A percentile compares a stretch with the other conserved stretches of the same genome.
Evolutionary conservation across 2,797 vertebrate genomes (phyloP).

Genomic region (Sciurus vulgaris): DNA sequence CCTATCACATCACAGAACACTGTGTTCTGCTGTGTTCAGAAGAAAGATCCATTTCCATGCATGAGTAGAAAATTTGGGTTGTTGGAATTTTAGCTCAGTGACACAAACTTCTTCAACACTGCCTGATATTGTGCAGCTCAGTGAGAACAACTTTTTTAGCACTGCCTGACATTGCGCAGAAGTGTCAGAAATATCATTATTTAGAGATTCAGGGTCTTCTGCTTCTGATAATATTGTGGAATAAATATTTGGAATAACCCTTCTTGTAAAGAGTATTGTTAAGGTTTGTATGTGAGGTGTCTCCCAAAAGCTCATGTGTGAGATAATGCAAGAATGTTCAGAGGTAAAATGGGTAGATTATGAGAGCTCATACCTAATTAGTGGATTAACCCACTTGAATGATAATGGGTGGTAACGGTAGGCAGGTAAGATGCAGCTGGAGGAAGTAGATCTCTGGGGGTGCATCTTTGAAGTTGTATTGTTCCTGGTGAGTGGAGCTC

Average conservation of each 20-base stretch:
- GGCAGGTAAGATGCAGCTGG: no score
- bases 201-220: slow-evolving; percentile 50
- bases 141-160: slow-evolving; percentile 3
- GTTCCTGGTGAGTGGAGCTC: no score
- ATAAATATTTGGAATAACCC: background rate
- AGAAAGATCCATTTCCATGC: background rate
- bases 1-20: background rate
- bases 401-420: no score
- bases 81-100: slow-evolving; percentile 55
- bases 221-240: background rate
- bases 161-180: background rate
- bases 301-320: no score
- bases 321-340: no score
- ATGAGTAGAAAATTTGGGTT: slow-evolving; percentile 5
- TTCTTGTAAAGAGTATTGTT: no score
- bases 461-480: no score
- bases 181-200: slow-evolving; percentile 15
- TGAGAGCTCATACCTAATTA: no score
- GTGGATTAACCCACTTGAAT: no score
- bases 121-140: background rate
- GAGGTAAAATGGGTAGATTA: no score
- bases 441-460: no score
- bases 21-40: background rate
- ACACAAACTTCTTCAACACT: slow-evolving; percentile 10
- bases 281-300: no score